Evolutionary conservation across 2,797 vertebrate species (phyloP).

Genomic region (Hippocampus kuda): DNA sequence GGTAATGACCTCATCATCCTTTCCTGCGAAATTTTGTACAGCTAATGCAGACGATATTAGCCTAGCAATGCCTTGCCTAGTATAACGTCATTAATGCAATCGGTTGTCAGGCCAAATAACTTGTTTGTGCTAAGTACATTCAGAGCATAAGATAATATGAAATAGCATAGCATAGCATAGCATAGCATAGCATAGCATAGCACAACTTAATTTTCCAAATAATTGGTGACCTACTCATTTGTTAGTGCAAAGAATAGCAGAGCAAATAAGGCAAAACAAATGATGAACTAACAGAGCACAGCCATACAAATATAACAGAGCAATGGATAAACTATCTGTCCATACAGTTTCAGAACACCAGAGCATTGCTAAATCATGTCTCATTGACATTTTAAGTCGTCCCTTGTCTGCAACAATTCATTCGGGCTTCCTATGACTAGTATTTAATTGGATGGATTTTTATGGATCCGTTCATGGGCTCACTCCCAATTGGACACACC

Average conservation of each 20-base stretch:
- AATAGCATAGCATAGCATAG: neutral
- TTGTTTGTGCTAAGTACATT: neutral
- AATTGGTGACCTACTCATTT: too few relatives aligned
- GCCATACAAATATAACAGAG: too few relatives aligned
- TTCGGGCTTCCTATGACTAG: neutral
- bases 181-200: neutral
- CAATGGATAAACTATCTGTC: neutral
- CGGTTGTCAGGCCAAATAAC: too few relatives aligned
- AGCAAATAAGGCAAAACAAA: neutral
- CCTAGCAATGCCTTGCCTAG: too few relatives aligned
- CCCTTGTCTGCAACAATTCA: neutral
- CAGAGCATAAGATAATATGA: neutral
- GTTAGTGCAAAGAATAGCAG: neutral
- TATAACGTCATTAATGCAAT: too few relatives aligned
- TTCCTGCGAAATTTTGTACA: too few relatives aligned
- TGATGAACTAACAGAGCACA: too few relatives aligned
- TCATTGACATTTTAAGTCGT: neutral
- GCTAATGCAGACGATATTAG: too few relatives aligned
- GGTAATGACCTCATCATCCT: too few relatives aligned
- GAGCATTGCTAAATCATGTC: neutral
- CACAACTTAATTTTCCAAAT: neutral
- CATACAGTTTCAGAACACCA: neutral
- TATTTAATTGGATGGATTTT: conserved; percentile 24
- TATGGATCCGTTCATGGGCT: neutral
- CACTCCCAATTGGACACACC: conserved; percentile 3